Evolutionary conservation across 64 coral and sea anemone species (phyloP), one percentile per base, ranked within the genome.

Genomic region (Montipora foliosa): DNA sequence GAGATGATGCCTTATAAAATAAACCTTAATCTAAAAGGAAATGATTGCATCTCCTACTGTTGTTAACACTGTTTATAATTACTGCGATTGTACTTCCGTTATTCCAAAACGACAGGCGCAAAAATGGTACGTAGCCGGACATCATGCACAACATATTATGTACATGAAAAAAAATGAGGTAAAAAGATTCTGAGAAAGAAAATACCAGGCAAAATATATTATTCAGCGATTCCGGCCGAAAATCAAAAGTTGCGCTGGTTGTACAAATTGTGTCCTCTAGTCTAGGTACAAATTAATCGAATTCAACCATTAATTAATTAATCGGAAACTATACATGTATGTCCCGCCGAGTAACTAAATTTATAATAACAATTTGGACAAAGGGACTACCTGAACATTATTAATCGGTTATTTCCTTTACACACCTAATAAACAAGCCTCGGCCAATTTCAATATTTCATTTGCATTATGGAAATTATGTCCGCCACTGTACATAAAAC

Each of bases 381-480:
- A 25, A 86, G n/a, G 15, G 20, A 86, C 71, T 12, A 71, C 4
- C 16, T 47, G 8, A 6, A 72, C 15, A 71, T 21, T 22, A 70
- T n/a, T 46, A 20, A 13, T 66, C 20, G 82, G 37, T 50, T 70
- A 71, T 86, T 21, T 19, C 16, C 62, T 67, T 19, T 49, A n/a
- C 46, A 37, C 45, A 37, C 13, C 16, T 11, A 78, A 46, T 1
- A 19, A 19, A 76, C 11, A 11, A 67, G 25, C 5, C 17, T 21
- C 45, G n/a, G 5, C 8, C 45, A 51, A 72, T 71, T 86, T 72
- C 37, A 71, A 86, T 86, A 86, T 86, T 86, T 71, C 44, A 72
- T 70, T 49, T 49, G 66, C 76, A 78, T 11, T 9, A 47, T 45
- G 12, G 8, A 81, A 67, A 57, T 57, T 64, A 83, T 83, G 57